Percentiles rank a stretch among this genome's conserved stretches.
These are phyloP conservation scores for Lontra canadensis DNA, from an alignment of 2,113 vertebrate species.

Conservation along the genomic window DNA sequence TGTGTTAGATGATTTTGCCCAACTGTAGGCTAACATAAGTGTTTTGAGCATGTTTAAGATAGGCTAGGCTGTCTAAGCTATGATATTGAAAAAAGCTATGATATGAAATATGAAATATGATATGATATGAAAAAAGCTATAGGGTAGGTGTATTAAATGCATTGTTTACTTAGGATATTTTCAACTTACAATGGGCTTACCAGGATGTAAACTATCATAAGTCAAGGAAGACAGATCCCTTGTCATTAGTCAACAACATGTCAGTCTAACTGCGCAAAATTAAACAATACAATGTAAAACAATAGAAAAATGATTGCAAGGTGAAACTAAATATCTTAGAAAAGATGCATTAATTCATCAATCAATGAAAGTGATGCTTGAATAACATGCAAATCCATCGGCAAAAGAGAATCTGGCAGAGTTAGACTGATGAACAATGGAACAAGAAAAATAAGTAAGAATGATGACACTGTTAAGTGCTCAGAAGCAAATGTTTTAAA, in stretches of 20 bases:
- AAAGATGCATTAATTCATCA: background rate
- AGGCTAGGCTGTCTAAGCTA: background rate
- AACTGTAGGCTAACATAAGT: background rate
- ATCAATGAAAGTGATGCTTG: background rate
- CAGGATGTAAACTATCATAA: background rate
- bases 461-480: background rate
- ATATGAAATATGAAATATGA: too few species aligned
- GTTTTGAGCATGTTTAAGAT: background rate
- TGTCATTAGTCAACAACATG: background rate
- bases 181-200: background rate
- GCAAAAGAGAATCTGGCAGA: background rate
- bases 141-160: background rate
- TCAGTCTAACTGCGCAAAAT: background rate
- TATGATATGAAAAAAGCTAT: background rate
- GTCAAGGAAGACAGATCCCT: background rate
- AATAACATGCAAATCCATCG: background rate
- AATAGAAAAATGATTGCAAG: background rate
- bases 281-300: background rate
- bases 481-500: background rate
- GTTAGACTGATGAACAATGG: background rate
- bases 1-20: too few species aligned
- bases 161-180: background rate
- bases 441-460: background rate
- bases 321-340: background rate
- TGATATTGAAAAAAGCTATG: background rate